Evolutionary conservation across 2,797 vertebrate species (phyloP), one percentile per base, ranked within the genome.

Genomic region (Chaetodon trifasciatus): DNA sequence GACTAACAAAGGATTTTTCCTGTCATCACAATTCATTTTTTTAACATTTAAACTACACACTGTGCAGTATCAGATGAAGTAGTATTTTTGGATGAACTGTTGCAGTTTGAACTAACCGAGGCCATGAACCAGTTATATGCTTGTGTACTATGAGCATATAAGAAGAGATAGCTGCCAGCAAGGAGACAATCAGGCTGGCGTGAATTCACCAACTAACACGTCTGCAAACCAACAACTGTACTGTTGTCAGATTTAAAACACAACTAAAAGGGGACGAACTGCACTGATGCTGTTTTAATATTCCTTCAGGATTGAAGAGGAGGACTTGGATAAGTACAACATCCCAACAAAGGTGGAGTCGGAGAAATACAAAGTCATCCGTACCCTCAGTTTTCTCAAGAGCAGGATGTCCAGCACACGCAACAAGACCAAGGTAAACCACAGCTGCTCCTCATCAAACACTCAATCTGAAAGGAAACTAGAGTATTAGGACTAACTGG

Each of bases 311-410:
- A 97, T 97, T 78, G 96, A 97, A 79, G 97, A 98, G 70, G 97
- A 98, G 72, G 97, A 97, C 76, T 96, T 96, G 96, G 96, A 96
- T 79, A 96, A 96, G 61, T 98, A 95, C 81, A 94, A 90, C 74
- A 94, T 95, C 70, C 96, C 97, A 6, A 93, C 95, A 78, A 98
- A 97, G 92, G 94, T 90, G 3, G 98, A 98, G 83, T 95, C 97
- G 1, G 98, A 99, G 86, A 99, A 98, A 86, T 96, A 96, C 91
- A 98, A 97, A 97, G 96, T 99, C 75, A 97, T 97, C 82, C 96
- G 98, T 5, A 99, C 98, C 9, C 98, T 99, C 92, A 99, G 98
- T 85, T 98, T 99, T 76, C 95, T 99, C 76, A 97, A 98, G 94
- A 99, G 94, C 78, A 95, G 97, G 88, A 99, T 99, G 97, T 97